Base-by-base conservation (phyloP, 2,888 invertebrate genomes). In the Tillus elongatus region DNA sequence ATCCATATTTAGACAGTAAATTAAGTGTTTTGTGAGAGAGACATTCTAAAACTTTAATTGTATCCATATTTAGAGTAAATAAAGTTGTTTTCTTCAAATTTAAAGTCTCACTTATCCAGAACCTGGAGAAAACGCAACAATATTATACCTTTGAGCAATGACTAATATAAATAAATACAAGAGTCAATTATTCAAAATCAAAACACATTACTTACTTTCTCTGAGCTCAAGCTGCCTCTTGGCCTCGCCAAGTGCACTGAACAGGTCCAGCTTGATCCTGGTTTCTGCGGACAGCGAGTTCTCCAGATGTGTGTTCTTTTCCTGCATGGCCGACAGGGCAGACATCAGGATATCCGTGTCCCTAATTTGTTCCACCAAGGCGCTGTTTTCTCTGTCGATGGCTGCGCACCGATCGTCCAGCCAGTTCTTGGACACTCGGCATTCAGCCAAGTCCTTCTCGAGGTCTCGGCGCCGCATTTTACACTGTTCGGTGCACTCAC, bases 211-310 rank as follows among this genome's bases (percentile, higher is more conserved):
- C 76, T 72, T 65, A 90, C 90, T 79, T 55, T 89, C 87, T 68
- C 82, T 78, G 61, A 89, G 82, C 68, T 84, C 85, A 57, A 92
- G 72, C 65, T 88, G 85, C 37, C 92, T 74, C 66, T 92, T 92
- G 47, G 90, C 92, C 64, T 92, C 95, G 24, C 95, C 95, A 35
- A 97, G 79, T 47, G 96, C 96, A 47, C 92, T 90, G 69, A 97
- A 93, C 58, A 98, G 78, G 72, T 98, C 97, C 56, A 96, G 78
- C 71, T 98, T 98, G 68, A 97, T 85, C 56, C 95, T 79, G 51
- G 95, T 98, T 74, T 98, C 97, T 32, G 93, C 90, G 45, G 90
- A 91, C 50, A 98, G 76, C 58, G 89, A 88, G 60, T 86, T 85
- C 70, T 97, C 93, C 54, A 97, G 74, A 62, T 92, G 91, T 54